Evolutionary conservation across 2,113 vertebrate species (phyloP).

Genomic region (Brienomyrus brachyistius): DNA sequence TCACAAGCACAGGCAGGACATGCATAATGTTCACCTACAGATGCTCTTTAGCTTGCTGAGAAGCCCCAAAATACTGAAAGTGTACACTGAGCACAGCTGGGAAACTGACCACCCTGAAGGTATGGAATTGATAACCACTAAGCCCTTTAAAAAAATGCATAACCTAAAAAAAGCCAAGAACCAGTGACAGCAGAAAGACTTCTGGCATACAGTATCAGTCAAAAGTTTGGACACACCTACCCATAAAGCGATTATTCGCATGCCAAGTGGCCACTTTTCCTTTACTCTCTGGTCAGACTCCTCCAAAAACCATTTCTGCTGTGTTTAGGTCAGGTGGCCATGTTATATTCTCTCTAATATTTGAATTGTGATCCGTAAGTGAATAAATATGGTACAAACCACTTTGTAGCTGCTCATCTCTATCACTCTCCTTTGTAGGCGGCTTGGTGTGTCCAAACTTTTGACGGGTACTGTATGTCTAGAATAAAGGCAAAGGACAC

Average conservation of each 20-base stretch:
- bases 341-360: too few relatives aligned
- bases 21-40: not conserved
- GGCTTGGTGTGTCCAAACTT: not conserved
- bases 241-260: not conserved
- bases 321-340: too few relatives aligned
- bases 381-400: too few relatives aligned
- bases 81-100: not conserved
- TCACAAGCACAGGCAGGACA: not conserved
- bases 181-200: not conserved
- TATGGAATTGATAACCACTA: not conserved
- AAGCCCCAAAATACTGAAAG: not conserved
- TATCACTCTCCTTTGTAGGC: not conserved
- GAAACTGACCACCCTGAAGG: not conserved
- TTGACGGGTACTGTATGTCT: not conserved
- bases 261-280: not conserved
- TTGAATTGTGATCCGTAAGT: too few relatives aligned
- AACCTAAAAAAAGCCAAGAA: not conserved
- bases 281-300: not conserved
- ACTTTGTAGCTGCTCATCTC: too few relatives aligned
- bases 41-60: not conserved
- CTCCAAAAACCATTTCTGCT: not conserved
- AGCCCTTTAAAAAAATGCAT: not conserved
- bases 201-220: not conserved
- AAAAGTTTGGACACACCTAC: not conserved
- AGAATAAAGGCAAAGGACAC: not conserved